phyloP scores from a whole-genome alignment of 2,888 invertebrate genomes.

The Pecten maximus region DNA sequence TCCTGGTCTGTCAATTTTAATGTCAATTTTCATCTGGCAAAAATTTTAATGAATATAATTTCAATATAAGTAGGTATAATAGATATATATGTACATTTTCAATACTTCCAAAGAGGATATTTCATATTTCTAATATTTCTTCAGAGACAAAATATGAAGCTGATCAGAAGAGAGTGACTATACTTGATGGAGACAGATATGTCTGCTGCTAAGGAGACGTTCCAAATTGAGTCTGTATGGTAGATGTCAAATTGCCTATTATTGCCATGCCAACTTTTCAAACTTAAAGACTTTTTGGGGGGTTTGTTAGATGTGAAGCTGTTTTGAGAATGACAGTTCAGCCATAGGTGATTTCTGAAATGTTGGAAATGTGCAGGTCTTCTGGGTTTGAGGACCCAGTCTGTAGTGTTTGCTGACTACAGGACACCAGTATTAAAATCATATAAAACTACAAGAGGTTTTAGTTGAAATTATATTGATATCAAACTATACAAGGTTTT shows the following conservation, averaged over 20 bases:
- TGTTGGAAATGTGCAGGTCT: not conserved
- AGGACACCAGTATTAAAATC: no score
- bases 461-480: no score
- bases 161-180: not conserved
- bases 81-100: not conserved
- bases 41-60: not conserved
- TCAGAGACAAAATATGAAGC: not conserved
- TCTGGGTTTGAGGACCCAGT: not conserved
- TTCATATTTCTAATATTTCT: not conserved
- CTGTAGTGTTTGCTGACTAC: no score
- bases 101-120: not conserved
- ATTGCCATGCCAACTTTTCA: slow-evolving; percentile 1
- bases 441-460: no score
- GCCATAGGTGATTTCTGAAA: not conserved
- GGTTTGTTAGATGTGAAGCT: not conserved
- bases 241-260: slow-evolving; percentile 30
- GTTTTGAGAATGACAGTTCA: not conserved
- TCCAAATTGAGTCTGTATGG: not conserved
- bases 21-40: not conserved
- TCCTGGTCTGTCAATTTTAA: not conserved
- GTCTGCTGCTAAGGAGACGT: not conserved
- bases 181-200: not conserved
- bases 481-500: no score
- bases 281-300: not conserved
- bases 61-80: not conserved